phyloP scores from a whole-genome alignment of 2,888 invertebrate genomes.

The Tuberolachnus salignus region DNA sequence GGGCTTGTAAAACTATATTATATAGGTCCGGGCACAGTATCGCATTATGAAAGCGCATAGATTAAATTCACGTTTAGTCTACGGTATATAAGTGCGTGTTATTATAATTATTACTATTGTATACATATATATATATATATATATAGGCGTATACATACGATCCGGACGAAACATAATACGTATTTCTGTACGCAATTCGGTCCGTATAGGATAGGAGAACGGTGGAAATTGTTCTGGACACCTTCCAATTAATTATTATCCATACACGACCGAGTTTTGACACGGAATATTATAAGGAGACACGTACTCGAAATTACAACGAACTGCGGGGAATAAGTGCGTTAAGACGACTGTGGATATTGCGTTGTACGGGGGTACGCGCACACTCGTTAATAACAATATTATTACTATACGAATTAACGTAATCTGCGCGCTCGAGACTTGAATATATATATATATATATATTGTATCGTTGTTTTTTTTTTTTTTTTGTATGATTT shows the following conservation, averaged over 20 bases:
- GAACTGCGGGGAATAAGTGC: neutral
- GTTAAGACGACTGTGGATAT: no score
- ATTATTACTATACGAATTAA: neutral
- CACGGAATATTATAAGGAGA: constrained; percentile 8
- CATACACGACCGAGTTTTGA: constrained; percentile 7
- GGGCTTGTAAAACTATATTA: no score
- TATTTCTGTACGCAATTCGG: neutral
- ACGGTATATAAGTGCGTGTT: no score
- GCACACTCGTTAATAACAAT: neutral
- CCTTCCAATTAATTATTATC: constrained; percentile 33
- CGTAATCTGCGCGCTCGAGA: neutral
- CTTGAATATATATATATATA: no score
- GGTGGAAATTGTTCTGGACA: constrained; percentile 20
- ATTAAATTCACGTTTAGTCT: no score
- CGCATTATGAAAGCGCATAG: no score
- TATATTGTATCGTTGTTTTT: no score
- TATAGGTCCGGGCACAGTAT: no score
- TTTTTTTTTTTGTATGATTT: no score
- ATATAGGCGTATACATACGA: neutral
- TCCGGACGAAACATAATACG: neutral
- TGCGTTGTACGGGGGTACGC: neutral
- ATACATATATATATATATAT: neutral
- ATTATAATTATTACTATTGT: neutral
- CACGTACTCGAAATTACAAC: constrained; percentile 24
- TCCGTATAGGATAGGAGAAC: neutral